phyloP scores from a whole-genome alignment of 2,113 vertebrate species.

The Malurus cyaneus region DNA sequence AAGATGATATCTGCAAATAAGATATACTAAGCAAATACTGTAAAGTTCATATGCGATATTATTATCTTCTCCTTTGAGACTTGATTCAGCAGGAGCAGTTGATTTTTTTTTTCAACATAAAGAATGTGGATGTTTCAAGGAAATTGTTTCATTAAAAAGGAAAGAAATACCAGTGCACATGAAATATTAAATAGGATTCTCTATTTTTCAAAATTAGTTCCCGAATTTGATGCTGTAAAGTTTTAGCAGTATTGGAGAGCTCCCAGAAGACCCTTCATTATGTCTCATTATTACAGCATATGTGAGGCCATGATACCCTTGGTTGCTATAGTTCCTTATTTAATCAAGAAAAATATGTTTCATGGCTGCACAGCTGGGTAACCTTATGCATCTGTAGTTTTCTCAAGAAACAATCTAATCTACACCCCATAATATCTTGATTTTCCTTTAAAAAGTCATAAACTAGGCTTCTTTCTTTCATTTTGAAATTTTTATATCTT shows the following conservation, averaged over 20 bases:
- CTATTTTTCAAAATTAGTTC: constrained; percentile 27
- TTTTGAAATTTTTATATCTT: background rate
- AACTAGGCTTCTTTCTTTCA: background rate
- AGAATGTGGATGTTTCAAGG: background rate
- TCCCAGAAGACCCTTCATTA: constrained; percentile 45
- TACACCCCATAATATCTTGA: background rate
- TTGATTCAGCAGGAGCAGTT: background rate
- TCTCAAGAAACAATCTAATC: background rate
- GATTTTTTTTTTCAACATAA: background rate
- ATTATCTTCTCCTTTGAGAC: background rate
- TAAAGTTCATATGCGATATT: background rate
- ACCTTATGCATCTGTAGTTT: background rate
- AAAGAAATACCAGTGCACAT: background rate
- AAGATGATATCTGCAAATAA: constrained; percentile 27
- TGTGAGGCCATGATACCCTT: constrained; percentile 21
- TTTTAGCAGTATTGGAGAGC: background rate
- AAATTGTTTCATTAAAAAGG: background rate
- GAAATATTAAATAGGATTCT: constrained; percentile 38
- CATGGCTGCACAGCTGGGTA: constrained; percentile 10
- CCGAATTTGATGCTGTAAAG: background rate
- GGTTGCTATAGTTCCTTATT: constrained; percentile 41
- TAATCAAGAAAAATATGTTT: constrained; percentile 21
- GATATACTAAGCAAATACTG: constrained; percentile 4
- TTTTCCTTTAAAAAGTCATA: background rate
- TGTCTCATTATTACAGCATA: constrained; percentile 32